These are phyloP conservation scores for Ophioninae sp. DNA, from an alignment of 2,888 invertebrate species.

Conservation along the genomic window DNA sequence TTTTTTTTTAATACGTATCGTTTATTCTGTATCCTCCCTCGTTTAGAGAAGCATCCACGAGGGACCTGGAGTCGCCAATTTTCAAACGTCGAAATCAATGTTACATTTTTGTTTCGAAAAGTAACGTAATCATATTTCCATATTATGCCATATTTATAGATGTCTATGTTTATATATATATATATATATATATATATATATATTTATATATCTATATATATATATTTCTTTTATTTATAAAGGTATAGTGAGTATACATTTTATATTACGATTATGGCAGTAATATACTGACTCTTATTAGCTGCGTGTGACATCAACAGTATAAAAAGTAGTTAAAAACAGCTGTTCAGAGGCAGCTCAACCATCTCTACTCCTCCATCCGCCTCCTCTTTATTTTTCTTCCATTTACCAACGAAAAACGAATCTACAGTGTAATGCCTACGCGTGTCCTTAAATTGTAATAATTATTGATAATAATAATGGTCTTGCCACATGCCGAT, in stretches of 20 bases:
- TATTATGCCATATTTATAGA: background rate
- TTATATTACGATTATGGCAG: constrained; percentile 77
- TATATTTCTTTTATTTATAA: constrained; percentile 76
- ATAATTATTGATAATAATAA: constrained; percentile 41
- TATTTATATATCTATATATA: constrained; percentile 5
- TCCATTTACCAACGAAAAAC: constrained; percentile 62
- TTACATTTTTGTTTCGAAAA: background rate
- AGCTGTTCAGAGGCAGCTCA: constrained; percentile 73
- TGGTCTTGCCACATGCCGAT: constrained; percentile 57
- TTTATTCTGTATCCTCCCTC: background rate
- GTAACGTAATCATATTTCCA: constrained; percentile 1
- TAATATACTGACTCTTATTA: constrained; percentile 77
- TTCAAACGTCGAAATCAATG: background rate
- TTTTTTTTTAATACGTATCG: background rate
- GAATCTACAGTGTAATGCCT: constrained; percentile 55
- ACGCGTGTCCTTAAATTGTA: constrained; percentile 50
- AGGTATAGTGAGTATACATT: constrained; percentile 78
- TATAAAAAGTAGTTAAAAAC: constrained; percentile 77
- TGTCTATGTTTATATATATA: constrained; percentile 15
- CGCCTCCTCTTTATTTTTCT: constrained; percentile 3
- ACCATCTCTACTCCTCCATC: constrained; percentile 49
- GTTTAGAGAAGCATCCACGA: background rate
- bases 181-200: constrained; percentile 29
- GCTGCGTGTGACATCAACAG: constrained; percentile 76
- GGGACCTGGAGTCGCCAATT: background rate